These are phyloP conservation scores for Erinaceus europaeus DNA, from an alignment of 2,113 vertebrate genomes.

Conservation along the genomic window DNA sequence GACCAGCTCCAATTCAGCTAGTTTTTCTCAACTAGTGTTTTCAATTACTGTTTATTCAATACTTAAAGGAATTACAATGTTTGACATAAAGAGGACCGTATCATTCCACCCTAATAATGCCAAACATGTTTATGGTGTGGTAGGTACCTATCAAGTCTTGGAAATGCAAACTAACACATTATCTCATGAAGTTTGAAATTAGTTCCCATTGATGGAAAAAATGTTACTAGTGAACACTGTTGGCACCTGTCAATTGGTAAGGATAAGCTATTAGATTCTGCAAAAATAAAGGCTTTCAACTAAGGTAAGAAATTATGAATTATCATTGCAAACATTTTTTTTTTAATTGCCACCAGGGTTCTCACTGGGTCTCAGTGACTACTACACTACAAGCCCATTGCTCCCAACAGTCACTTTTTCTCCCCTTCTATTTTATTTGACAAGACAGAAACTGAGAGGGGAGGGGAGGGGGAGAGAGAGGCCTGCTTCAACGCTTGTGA, in stretches of 20 bases:
- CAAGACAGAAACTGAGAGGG: too few species aligned
- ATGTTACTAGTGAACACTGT: slow-evolving; percentile 2
- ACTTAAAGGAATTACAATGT: neutral
- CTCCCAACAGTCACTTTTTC: too few species aligned
- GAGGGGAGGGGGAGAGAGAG: too few species aligned
- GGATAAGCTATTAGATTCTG: neutral
- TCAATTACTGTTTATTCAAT: neutral
- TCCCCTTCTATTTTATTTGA: too few species aligned
- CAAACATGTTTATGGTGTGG: neutral
- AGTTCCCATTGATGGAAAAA: neutral
- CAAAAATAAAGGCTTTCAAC: neutral
- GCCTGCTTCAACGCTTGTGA: too few species aligned
- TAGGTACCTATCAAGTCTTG: neutral
- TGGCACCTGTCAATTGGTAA: neutral
- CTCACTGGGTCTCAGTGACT: too few species aligned
- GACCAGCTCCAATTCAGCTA: neutral
- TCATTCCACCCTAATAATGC: slow-evolving; percentile 14
- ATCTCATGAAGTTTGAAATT: neutral
- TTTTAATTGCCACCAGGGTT: too few species aligned
- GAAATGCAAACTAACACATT: slow-evolving; percentile 18
- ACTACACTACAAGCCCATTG: too few species aligned
- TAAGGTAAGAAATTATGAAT: neutral
- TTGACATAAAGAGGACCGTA: neutral
- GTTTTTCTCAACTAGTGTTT: neutral
- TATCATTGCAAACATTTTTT: neutral